These are phyloP conservation scores for Alouatta palliata DNA, from an alignment of 2,113 vertebrate genomes.

Conservation along the genomic window DNA sequence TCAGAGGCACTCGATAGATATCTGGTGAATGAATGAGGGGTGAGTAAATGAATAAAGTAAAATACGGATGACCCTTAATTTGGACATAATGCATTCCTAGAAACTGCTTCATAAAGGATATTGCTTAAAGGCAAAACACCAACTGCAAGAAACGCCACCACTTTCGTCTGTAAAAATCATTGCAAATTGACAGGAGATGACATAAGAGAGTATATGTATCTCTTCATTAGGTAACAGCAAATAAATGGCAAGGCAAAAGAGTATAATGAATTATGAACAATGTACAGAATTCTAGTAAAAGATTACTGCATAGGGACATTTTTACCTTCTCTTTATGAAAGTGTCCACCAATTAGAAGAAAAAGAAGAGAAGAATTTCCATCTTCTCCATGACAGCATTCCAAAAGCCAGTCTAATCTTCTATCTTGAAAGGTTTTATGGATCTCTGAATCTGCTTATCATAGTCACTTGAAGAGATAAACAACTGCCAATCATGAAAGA, in stretches of 20 bases:
- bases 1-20: background rate
- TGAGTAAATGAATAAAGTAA: constrained; percentile 46
- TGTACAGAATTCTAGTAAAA: background rate
- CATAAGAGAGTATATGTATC: background rate
- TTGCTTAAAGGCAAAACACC: background rate
- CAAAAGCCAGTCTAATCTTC: background rate
- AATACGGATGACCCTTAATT: background rate
- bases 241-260: background rate
- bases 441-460: background rate
- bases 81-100: background rate
- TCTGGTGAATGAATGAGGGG: background rate
- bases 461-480: background rate
- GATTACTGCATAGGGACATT: background rate
- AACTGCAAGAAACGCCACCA: background rate
- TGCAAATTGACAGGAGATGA: background rate
- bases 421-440: background rate
- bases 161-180: background rate
- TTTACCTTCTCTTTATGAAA: background rate
- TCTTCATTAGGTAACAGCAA: background rate
- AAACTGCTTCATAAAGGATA: background rate
- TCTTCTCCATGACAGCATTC: background rate
- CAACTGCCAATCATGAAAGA: background rate
- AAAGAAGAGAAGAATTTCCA: background rate
- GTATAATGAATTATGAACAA: background rate
- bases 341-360: background rate